These are phyloP conservation scores for Hylaeus volcanicus DNA, from an alignment of 1,140 invertebrate species.

Conservation along the genomic window DNA sequence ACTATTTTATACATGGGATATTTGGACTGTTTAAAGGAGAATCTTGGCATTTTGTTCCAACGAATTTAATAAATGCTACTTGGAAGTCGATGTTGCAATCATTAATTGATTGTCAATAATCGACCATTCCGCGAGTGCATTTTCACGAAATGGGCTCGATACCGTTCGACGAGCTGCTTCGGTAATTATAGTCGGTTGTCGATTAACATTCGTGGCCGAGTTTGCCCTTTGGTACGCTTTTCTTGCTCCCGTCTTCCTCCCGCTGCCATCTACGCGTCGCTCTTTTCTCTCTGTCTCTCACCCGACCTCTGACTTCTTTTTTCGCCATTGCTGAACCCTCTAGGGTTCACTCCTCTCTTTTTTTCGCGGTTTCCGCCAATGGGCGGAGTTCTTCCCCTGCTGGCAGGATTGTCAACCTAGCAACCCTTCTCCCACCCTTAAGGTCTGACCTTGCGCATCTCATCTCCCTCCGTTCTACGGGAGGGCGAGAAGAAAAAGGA, in stretches of 20 bases:
- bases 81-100: conserved; percentile 28
- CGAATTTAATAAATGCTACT: conserved; percentile 43
- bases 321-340: conserved; percentile 67
- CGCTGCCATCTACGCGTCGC: background rate
- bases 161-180: conserved; percentile 1
- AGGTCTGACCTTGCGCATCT: conserved; percentile 69
- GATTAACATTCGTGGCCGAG: conserved; percentile 66
- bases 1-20: no score
- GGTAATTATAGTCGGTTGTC: conserved; percentile 68
- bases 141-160: background rate
- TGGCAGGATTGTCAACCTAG: conserved; percentile 69
- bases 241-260: conserved; percentile 16
- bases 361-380: conserved; percentile 67
- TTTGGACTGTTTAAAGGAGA: no score
- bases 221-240: conserved; percentile 45
- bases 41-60: background rate
- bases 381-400: conserved; percentile 69
- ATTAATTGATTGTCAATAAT: conserved; percentile 46
- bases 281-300: conserved; percentile 19
- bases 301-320: conserved; percentile 56
- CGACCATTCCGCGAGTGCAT: background rate
- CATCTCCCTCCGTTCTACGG: conserved; percentile 53
- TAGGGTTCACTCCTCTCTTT: conserved; percentile 56
- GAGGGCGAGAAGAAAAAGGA: conserved; percentile 51
- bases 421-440: conserved; percentile 71